Evolutionary conservation across 1,140 invertebrate species (phyloP).

Genomic region (Lordiphosa collinella): DNA sequence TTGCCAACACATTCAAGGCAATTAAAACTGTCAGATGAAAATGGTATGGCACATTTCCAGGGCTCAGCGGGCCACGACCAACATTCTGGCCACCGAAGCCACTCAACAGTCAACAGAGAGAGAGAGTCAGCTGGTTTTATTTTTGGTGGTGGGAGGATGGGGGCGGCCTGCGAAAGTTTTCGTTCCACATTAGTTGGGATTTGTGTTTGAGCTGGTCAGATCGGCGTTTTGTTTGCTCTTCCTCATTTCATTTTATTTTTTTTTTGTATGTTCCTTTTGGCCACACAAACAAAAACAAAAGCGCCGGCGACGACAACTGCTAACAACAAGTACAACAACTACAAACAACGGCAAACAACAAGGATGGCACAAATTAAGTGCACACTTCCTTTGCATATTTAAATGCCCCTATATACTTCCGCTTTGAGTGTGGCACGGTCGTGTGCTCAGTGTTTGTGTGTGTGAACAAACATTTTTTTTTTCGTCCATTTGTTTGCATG

Average conservation of each 20-base stretch:
- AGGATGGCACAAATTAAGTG: constrained; percentile 77
- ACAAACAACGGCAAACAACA: constrained; percentile 65
- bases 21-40: constrained; percentile 71
- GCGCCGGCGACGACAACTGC: constrained; percentile 38
- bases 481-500: constrained; percentile 73
- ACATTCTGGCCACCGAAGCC: constrained; percentile 64
- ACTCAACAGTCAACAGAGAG: constrained; percentile 73
- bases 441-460: constrained; percentile 14
- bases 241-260: constrained; percentile 8
- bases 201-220: constrained; percentile 72
- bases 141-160: constrained; percentile 10
- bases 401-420: constrained; percentile 77
- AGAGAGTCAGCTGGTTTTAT: constrained; percentile 64
- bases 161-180: constrained; percentile 61
- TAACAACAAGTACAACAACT: constrained; percentile 20
- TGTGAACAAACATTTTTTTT: constrained; percentile 66
- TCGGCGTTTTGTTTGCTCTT: constrained; percentile 50
- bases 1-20: constrained; percentile 75
- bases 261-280: constrained; percentile 8
- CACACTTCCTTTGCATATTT: constrained; percentile 77
- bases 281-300: constrained; percentile 48
- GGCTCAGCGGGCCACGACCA: constrained; percentile 54
- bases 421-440: constrained; percentile 47
- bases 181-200: constrained; percentile 74
- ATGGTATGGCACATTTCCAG: constrained; percentile 55